A percentile compares a stretch with the other conserved stretches of the same genome.
Evolutionary conservation across 1,140 invertebrate genomes (phyloP).

Genomic region (Pseudobourletiella spinata): DNA sequence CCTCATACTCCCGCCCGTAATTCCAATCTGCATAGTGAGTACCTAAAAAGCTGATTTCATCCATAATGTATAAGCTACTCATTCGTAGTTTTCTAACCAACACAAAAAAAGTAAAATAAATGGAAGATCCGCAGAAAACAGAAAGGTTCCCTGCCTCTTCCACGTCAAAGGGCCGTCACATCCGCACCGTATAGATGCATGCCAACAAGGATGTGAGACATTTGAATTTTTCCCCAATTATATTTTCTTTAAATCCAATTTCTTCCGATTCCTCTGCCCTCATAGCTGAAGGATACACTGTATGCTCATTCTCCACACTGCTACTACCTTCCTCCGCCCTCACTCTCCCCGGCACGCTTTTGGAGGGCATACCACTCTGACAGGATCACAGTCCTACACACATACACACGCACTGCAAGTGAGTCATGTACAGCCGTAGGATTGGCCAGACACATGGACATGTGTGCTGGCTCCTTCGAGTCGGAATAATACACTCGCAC

Average conservation of each 20-base stretch:
- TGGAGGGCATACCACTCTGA: neutral
- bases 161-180: too few species aligned
- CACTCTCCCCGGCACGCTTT: neutral
- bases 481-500: too few species aligned
- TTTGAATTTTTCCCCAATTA: neutral
- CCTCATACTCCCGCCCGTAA: too few species aligned
- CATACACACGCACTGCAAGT: neutral
- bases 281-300: too few species aligned
- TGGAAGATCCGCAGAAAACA: constrained; percentile 1
- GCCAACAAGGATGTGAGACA: neutral
- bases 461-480: too few species aligned
- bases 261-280: too few species aligned
- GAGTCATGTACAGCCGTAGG: too few species aligned
- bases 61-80: constrained; percentile 3
- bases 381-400: neutral
- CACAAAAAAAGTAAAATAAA: neutral
- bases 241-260: neutral
- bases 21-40: too few species aligned
- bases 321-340: neutral
- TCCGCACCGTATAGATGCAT: too few species aligned
- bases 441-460: too few species aligned
- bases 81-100: neutral
- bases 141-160: too few species aligned
- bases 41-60: neutral
- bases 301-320: neutral